Percentiles rank a stretch among this genome's conserved stretches.
Conservation (phyloP, 2,888 invertebrate species). For the Himalopsyche kuldschensis region DNA sequence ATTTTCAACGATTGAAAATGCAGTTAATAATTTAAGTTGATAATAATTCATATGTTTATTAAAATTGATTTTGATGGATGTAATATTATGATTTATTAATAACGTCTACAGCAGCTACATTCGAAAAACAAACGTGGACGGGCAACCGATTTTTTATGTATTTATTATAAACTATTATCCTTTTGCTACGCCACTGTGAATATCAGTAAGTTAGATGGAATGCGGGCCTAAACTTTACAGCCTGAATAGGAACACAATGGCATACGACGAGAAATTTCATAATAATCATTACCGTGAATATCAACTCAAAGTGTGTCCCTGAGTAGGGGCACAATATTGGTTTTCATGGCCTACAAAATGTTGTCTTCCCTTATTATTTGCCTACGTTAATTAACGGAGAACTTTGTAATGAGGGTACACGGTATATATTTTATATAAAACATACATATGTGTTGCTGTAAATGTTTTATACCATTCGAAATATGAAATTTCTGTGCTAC, state of each 20-base stretch:
- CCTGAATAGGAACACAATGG: slow-evolving; percentile 19
- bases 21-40: too few species aligned
- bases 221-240: slow-evolving; percentile 3
- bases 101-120: too few species aligned
- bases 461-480: not conserved
- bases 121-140: too few species aligned
- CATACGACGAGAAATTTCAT: slow-evolving; percentile 16
- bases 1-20: too few species aligned
- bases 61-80: too few species aligned
- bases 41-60: too few species aligned
- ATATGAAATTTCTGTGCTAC: not conserved
- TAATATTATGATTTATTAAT: too few species aligned
- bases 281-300: slow-evolving; percentile 13
- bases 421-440: too few species aligned
- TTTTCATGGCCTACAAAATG: not conserved
- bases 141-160: too few species aligned
- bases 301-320: not conserved
- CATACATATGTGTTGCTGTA: not conserved
- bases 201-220: not conserved
- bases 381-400: not conserved
- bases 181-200: not conserved
- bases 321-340: not conserved
- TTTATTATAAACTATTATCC: too few species aligned
- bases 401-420: not conserved
- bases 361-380: not conserved